Percentiles rank a stretch among this genome's conserved stretches.
phyloP scores from a whole-genome alignment of 2,113 vertebrate genomes.

The Antigone vipio region DNA sequence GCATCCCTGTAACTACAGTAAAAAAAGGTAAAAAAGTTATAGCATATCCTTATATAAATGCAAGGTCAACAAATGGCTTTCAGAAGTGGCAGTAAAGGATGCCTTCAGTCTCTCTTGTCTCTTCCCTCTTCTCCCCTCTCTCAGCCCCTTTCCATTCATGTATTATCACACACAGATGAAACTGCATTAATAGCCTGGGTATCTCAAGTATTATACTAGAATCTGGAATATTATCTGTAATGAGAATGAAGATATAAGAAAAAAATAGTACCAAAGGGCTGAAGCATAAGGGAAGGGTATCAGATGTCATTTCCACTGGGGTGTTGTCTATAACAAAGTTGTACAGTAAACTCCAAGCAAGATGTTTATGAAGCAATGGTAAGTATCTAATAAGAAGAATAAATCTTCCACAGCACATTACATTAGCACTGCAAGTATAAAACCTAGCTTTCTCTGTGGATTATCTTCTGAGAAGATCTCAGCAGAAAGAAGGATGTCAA shows the following conservation, averaged over 20 bases:
- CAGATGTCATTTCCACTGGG: neutral
- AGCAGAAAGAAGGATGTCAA: neutral
- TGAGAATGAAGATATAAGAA: neutral
- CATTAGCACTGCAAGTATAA: neutral
- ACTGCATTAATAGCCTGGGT: neutral
- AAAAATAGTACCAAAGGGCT: neutral
- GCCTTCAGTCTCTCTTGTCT: neutral
- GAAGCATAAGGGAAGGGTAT: neutral
- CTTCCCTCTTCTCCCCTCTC: neutral
- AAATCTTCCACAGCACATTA: neutral
- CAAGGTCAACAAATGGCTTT: neutral
- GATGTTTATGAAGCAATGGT: neutral
- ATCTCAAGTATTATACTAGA: neutral
- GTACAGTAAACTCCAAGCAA: neutral
- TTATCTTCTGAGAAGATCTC: neutral
- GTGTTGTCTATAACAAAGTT: neutral
- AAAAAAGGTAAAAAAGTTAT: neutral
- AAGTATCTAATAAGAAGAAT: neutral
- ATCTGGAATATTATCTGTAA: neutral
- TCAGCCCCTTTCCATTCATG: neutral
- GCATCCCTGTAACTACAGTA: conserved; percentile 83
- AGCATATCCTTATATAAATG: neutral
- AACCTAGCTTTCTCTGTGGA: neutral
- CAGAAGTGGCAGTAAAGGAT: neutral
- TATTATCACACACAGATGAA: neutral